Conservation (phyloP, 2,888 invertebrate species). For the Limnephilus marmoratus region DNA sequence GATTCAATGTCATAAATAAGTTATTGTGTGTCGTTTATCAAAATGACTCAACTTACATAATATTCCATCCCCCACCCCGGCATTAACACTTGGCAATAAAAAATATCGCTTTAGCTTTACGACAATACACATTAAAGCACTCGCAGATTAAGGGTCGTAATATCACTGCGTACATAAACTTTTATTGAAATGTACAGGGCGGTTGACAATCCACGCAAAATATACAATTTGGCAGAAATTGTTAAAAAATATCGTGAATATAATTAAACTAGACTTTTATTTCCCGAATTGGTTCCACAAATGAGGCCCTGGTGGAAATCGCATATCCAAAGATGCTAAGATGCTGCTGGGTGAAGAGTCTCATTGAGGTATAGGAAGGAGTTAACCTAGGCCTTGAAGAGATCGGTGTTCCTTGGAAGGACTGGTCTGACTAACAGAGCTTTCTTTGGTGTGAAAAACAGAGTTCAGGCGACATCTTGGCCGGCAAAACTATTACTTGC, state of each 20-base stretch:
- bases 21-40: conserved; percentile 8
- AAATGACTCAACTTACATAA: neutral
- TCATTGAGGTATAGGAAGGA: no score
- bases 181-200: conserved; percentile 53
- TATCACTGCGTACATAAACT: conserved; percentile 49
- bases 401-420: no score
- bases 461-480: no score
- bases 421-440: neutral
- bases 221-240: neutral
- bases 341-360: no score
- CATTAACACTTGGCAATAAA: conserved; percentile 60
- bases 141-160: conserved; percentile 49
- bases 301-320: no score
- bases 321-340: no score
- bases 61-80: neutral
- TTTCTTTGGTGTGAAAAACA: neutral
- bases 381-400: no score
- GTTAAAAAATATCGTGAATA: neutral
- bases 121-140: conserved; percentile 60
- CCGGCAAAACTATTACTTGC: no score
- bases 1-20: neutral
- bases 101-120: conserved; percentile 58
- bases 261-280: no score
- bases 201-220: neutral
- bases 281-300: no score